Evolutionary conservation across 2,113 vertebrate species (phyloP).

Genomic region (Scartelaos histophorus): DNA sequence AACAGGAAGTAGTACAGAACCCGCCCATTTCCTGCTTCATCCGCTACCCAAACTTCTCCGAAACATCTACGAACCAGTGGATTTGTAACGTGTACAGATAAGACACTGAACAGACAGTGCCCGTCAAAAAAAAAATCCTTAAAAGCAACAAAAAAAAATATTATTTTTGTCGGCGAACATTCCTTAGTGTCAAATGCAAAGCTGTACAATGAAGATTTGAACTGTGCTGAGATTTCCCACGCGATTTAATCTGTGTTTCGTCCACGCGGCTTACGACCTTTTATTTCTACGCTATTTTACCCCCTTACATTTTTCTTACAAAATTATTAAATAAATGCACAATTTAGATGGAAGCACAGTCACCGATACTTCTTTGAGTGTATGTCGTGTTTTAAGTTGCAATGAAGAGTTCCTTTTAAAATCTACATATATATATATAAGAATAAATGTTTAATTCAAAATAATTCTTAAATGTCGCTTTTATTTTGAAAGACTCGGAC

Average conservation of each 20-base stretch:
- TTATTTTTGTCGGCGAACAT: conserved; percentile 50
- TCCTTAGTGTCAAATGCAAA: conserved; percentile 61
- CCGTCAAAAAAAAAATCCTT: conserved; percentile 9
- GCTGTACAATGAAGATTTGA: conserved; percentile 51
- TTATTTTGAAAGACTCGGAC: conserved; percentile 22
- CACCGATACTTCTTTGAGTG: conserved; percentile 28
- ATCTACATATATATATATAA: conserved; percentile 10
- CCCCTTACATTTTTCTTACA: conserved; percentile 12
- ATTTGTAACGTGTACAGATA: conserved; percentile 57
- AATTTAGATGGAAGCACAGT: conserved; percentile 47
- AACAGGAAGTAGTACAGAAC: conserved; percentile 37
- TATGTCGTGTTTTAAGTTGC: conserved; percentile 43
- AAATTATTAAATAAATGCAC: conserved; percentile 4
- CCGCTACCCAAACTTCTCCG: conserved; percentile 21
- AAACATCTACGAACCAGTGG: conserved; percentile 3
- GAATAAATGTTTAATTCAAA: conserved; percentile 7
- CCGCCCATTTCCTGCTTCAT: conserved; percentile 47
- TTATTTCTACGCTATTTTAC: conserved; percentile 23
- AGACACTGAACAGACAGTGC: conserved; percentile 45
- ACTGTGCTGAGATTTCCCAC: conserved; percentile 39
- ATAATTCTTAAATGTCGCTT: conserved; percentile 9
- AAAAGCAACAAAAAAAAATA: conserved; percentile 6
- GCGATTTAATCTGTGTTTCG: conserved; percentile 36
- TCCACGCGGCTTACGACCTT: conserved; percentile 36
- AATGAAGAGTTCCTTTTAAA: conserved; percentile 47